phyloP scores from a whole-genome alignment of 2,113 vertebrate species.

The Pitta sordida region DNA sequence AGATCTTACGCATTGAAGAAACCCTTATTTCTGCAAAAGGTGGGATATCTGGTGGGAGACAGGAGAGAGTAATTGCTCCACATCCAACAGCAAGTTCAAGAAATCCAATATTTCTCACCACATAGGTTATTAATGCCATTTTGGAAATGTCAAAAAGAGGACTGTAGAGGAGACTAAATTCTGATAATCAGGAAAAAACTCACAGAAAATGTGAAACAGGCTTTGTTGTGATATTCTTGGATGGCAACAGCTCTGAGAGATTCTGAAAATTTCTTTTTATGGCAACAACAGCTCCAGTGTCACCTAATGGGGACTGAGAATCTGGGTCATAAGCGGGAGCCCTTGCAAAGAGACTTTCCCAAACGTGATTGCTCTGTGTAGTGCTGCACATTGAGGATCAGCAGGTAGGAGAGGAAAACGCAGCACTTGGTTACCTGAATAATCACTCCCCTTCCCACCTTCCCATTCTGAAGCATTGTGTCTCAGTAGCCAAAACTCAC shows the following conservation, averaged over 20 bases:
- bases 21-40: neutral
- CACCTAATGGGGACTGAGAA: neutral
- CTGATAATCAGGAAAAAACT: neutral
- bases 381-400: accelerated
- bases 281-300: neutral
- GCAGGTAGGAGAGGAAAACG: neutral
- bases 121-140: neutral
- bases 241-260: neutral
- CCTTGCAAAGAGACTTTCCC: neutral
- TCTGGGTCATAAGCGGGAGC: neutral
- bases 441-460: neutral
- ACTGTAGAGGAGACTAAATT: neutral
- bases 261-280: neutral
- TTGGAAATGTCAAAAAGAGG: neutral
- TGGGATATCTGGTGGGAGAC: neutral
- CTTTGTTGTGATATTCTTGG: neutral
- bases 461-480: neutral
- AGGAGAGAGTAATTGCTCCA: neutral
- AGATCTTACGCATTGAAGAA: neutral
- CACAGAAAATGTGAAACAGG: neutral
- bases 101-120: neutral
- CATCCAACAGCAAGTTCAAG: neutral
- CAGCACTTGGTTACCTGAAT: accelerated
- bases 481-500: neutral
- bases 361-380: accelerated